Base-by-base conservation (phyloP, 2,113 vertebrate species). In the Sclerurus mexicanus region DNA sequence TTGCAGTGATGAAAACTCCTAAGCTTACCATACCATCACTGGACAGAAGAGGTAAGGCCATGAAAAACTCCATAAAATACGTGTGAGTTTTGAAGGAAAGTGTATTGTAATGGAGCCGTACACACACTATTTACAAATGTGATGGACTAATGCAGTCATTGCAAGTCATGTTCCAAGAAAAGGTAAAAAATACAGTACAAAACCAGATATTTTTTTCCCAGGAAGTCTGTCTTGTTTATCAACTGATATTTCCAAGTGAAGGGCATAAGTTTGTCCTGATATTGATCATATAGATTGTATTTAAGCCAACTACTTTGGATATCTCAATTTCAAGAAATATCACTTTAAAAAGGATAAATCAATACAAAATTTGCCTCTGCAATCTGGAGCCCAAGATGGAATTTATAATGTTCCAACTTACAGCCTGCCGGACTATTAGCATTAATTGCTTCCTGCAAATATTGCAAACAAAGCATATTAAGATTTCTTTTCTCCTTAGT, bases 401-500 rank as follows among this genome's bases (percentile, higher is more conserved):
- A 91, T 95, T 79, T 27, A 35, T 68, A 89, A 87, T 79, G 60
- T 71, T 93, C 66, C 89, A 85, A 14, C 63, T 94, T 96, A n/a
- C 44, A 93, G 49, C 58, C 49, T 64, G 31, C 24, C 21, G 66
- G n/a, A 52, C 44, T 85, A 72, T 93, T 91, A 92, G 24, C 73
- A 89, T 91, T 87, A 95, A 93, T 79, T 91, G 62, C 40, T 95
- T 96, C 49, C 71, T 73, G 44, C 75, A 66, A 89, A 79, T 66
- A 68, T 28, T 58, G 46, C 80, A 94, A 82, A 94, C 56, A 85
- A 59, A 92, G 52, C 49, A 71, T 50, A 82, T 75, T 78, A 87
- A 93, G 40, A 87, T 91, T 79, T 82, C 52, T 67, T 73, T 93
- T 85, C 63, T 93, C 55, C 30, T 85, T 86, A 66, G 20, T 74